Evolutionary conservation across 2,113 vertebrate genomes (phyloP).

Genomic region (Panurus biarmicus): DNA sequence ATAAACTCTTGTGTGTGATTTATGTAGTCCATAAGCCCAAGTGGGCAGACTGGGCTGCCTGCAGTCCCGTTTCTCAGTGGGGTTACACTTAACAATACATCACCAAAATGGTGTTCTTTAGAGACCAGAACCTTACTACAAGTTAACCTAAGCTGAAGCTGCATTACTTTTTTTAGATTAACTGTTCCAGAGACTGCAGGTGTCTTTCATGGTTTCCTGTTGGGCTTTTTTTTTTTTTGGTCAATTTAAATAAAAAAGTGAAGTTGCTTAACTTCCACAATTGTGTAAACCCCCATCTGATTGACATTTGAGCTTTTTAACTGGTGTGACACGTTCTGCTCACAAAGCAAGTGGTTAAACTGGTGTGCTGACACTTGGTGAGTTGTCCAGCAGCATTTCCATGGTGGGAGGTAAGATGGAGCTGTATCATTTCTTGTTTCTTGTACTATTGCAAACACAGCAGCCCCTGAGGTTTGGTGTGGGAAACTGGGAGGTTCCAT

Average conservation of each 20-base stretch:
- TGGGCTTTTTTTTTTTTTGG: too few species aligned
- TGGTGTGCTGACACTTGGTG: rapidly evolving
- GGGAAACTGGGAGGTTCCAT: background rate
- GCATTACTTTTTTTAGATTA: background rate
- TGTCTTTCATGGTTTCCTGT: background rate
- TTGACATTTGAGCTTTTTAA: background rate
- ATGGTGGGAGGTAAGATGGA: background rate
- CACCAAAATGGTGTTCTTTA: rapidly evolving
- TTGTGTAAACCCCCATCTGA: background rate
- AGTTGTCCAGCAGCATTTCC: background rate
- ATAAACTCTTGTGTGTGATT: background rate
- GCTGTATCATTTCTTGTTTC: rapidly evolving
- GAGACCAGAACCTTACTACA: rapidly evolving
- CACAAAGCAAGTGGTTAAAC: rapidly evolving
- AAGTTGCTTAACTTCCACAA: slow-evolving; percentile 36
- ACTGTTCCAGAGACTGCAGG: background rate
- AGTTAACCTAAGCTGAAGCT: too few species aligned
- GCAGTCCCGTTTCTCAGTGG: too few species aligned
- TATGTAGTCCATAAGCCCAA: rapidly evolving
- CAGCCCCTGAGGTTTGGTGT: rapidly evolving
- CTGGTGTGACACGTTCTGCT: background rate
- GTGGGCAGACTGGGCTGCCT: background rate
- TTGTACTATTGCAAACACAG: rapidly evolving
- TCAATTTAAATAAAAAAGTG: background rate
- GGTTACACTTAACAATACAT: rapidly evolving